Evolutionary conservation across 2,888 invertebrate genomes (phyloP), one percentile per base, ranked within the genome.

Genomic region (Hylaea fasciaria): DNA sequence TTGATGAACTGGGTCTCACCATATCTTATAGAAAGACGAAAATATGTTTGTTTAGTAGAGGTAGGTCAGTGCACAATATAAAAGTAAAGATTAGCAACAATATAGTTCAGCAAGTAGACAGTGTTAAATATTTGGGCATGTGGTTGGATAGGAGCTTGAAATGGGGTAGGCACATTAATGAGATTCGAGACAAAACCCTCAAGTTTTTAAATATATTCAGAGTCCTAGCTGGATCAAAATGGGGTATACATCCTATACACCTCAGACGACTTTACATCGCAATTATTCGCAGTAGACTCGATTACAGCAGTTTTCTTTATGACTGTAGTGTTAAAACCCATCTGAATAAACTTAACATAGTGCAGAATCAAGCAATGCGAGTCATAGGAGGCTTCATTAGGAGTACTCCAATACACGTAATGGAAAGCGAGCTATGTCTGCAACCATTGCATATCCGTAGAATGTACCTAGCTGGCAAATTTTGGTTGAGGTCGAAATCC

Each of bases 131-230:
- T 56, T 46, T 77, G 14, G 72, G 74, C 12, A 7, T 75, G 12
- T 73, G 74, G 73, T 39, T 77, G 1, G 75, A 76, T 56, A 46
- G 52, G 0, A 55, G 55, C 0, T 39, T 76, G 7, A 55, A 53
- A 8, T 78, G 74, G 78, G 11, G 28, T 2, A 73, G 64, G 60
- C 75, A 75, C 32, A 66, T 75, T 16, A 68, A 72, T 39, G 72
- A 72, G 44, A 45, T 57, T 0, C 28, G 0, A 7, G 46, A 51
- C 10, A 75, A 71, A 55, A 16, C 40, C 0, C 28, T 22, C n/a
- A 75, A 69, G 62, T 68, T 56, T 46, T 8, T 72, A 8, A 74
- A 71, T 56, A 17, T 72, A 7, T 64, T 76, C 8, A 75, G 72
- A 60, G 53, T 70, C 2, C 44, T 76, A 8, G 43, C 66, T 0